Base-by-base conservation (phyloP, 2,797 vertebrate genomes). In the Malacoraja senta region DNA sequence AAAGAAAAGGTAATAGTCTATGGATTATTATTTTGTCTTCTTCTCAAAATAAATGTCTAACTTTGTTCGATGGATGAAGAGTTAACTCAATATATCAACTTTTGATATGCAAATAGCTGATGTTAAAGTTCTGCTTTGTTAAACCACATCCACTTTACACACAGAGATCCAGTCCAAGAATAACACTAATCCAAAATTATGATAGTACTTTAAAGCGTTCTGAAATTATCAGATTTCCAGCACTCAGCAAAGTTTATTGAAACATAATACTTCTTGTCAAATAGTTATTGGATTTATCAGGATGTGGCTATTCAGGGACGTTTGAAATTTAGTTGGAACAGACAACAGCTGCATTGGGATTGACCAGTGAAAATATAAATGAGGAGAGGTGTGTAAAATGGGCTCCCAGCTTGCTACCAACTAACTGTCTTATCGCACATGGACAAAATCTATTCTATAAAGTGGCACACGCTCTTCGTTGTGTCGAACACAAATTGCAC, bases 201-300 rank as follows among this genome's bases (percentile, higher is more conserved):
- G 90, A 91, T 74, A 8, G 26, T 15, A n/a, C 68, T 10, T 71
- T 38, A 91, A 71, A 91, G 90, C 53, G 68, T 72, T 44, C 9
- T 35, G 71, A 38, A 74, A 38, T 91, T 72, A 74, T 74, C 35
- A 74, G 24, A 29, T 72, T 91, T 91, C 32, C 38, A 29, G 24
- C 72, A 44, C 19, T 91, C 68, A 74, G 24, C 19, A 19, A 12
- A 84, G n/a, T 38, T 91, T 19, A 91, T 29, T 72, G 35, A 91
- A 91, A 74, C 72, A 38, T 91, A 74, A 91, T 53, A 91, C 3
- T 29, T 65, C 68, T 44, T 72, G 90, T 44, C 68, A 91, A 91
- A 68, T 91, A 44, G 35, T 29, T 72, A 63, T 72, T 91, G 86
- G 8, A 91, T 38, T 91, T 91, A 71, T 91, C 63, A 91, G 90